These are phyloP conservation scores for Battus philenor DNA, from an alignment of 1,140 invertebrate genomes.

Conservation along the genomic window DNA sequence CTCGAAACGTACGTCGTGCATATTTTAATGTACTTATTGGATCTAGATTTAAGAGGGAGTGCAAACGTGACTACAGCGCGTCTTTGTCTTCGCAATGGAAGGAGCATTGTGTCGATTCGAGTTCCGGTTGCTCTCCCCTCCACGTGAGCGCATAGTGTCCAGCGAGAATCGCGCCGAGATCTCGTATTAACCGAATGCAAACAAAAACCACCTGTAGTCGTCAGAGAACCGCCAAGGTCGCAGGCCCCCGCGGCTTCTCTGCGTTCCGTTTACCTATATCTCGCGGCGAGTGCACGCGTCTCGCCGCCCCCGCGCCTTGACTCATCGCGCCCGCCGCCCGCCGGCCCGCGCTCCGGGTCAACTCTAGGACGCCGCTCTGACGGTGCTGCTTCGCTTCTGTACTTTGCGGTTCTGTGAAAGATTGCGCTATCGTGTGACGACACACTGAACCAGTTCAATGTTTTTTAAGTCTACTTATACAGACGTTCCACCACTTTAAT, in stretches of 20 bases:
- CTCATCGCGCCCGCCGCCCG: slow-evolving; percentile 41
- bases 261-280: slow-evolving; percentile 72
- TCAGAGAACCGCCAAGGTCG: slow-evolving; percentile 67
- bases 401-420: background rate
- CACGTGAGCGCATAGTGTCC: slow-evolving; percentile 29
- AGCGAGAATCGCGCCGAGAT: slow-evolving; percentile 43
- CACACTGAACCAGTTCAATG: too few relatives aligned
- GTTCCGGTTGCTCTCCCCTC: slow-evolving; percentile 53
- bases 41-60: slow-evolving; percentile 9
- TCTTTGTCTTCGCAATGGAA: slow-evolving; percentile 20
- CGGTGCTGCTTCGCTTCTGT: slow-evolving; percentile 25
- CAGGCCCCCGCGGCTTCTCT: slow-evolving; percentile 59
- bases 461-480: too few relatives aligned
- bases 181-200: slow-evolving; percentile 49
- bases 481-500: too few relatives aligned
- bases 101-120: slow-evolving; percentile 39
- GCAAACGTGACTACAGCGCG: slow-evolving; percentile 13
- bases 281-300: slow-evolving; percentile 64
- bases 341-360: slow-evolving; percentile 39
- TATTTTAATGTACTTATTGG: background rate
- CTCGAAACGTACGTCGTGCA: background rate
- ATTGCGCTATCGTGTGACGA: background rate
- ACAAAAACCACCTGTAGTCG: slow-evolving; percentile 74
- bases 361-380: slow-evolving; percentile 52
- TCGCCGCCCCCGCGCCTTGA: slow-evolving; percentile 52